Evolutionary conservation across 2,113 vertebrate species (phyloP).

Genomic region (Rhipidura dahli): DNA sequence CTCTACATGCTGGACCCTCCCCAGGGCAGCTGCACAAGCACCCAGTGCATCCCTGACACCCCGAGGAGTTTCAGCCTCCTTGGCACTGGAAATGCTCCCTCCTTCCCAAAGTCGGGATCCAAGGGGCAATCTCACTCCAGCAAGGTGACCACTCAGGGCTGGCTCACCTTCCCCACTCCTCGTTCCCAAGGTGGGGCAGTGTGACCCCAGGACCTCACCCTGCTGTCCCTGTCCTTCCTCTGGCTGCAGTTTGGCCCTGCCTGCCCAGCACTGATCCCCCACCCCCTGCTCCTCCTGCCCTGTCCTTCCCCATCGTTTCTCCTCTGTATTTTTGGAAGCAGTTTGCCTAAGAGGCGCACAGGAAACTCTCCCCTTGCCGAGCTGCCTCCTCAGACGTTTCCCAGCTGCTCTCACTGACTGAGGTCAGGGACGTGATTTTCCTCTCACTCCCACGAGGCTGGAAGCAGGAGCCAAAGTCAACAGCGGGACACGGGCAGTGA

Average conservation of each 20-base stretch:
- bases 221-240: background rate
- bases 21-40: background rate
- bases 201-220: background rate
- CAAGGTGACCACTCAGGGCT: background rate
- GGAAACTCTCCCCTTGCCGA: background rate
- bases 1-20: background rate
- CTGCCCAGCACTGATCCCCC: background rate
- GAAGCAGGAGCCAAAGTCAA: background rate
- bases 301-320: background rate
- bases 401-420: constrained; percentile 18
- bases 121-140: background rate
- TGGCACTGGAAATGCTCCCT: background rate
- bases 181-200: background rate
- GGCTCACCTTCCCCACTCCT: background rate
- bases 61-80: background rate
- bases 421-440: constrained; percentile 2
- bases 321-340: constrained; percentile 1
- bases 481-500: background rate
- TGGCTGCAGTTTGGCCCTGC: background rate
- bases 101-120: background rate
- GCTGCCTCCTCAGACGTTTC: constrained; percentile 7
- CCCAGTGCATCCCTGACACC: accelerated
- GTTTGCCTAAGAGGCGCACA: background rate
- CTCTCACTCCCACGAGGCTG: background rate
- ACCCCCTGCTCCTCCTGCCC: background rate